Evolutionary conservation across 2,113 vertebrate species (phyloP), one percentile per base, ranked within the genome.

Genomic region (Labeo rohita): DNA sequence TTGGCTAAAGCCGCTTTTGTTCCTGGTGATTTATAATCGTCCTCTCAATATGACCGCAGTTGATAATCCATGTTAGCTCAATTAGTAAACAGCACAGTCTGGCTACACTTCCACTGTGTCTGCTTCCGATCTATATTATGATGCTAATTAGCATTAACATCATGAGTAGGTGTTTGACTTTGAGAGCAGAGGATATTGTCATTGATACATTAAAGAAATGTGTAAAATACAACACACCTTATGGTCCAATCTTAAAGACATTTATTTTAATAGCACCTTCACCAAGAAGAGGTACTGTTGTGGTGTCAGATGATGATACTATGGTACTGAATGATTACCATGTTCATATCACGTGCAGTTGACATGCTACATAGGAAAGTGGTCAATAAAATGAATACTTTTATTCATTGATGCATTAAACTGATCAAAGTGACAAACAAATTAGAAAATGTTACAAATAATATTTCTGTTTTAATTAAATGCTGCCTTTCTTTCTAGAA

Each of bases 21-120:
- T 43, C 79, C 59, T n/a, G 43, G 50, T 34, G 9, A 49, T 85
- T 83, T 78, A 68, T 72, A 59, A 74, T 74, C 28, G 16, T 72
- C 47, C 65, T 52, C 63, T 83, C 65, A 2, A 47, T 65, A 70
- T 1, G 65, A 70, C 45, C 28, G 2, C 65, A 70, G 36, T 21
- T 54, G 28, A 1, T 83, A 47, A 52, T 39, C 28, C 65, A 39
- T 54, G 28, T 54, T 83, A n/a, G 47, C 65, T 70, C 49, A 70
- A 54, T 70, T 70, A 83, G 28, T 36, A 36, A 82, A 50, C 10
- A 0, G 39, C 21, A 56, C 45, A 1, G 45, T 39, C 23, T 68
- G 47, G 63, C n/a, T n/a, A 8, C 36, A 63, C 54, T 23, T 63
- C 54, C 18, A n/a, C 8, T 80, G 56, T 63, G 56, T 52, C 47